Conservation (phyloP, 2,888 invertebrate genomes). For the Masnerella sp. region DNA sequence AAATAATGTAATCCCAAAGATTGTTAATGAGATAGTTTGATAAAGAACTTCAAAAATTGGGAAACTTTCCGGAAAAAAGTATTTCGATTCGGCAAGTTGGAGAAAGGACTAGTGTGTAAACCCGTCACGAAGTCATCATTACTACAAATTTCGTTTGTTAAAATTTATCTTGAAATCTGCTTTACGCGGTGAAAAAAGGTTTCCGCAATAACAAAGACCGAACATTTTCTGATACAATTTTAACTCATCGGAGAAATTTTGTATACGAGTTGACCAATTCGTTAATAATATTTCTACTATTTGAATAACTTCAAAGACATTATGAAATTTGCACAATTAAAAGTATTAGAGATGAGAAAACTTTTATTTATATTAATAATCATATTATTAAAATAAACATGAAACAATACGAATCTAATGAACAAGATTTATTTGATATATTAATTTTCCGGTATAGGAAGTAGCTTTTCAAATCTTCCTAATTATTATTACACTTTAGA, state of each 20-base stretch:
- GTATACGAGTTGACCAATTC: no score
- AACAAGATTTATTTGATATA: constrained; percentile 4
- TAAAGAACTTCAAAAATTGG: constrained; percentile 11
- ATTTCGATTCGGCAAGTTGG: constrained; percentile 17
- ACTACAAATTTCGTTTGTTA: constrained; percentile 35
- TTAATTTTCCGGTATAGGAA: constrained; percentile 7
- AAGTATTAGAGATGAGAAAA: neutral
- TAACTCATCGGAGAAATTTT: neutral
- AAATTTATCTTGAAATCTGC: constrained; percentile 40
- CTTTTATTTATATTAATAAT: no score
- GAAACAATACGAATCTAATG: neutral
- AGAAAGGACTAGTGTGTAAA: constrained; percentile 19
- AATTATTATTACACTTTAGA: constrained; percentile 39
- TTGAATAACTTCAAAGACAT: no score
- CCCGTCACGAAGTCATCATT: constrained; percentile 12
- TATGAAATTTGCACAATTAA: no score
- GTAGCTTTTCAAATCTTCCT: constrained; percentile 38
- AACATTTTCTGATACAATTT: constrained; percentile 14
- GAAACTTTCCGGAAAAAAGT: constrained; percentile 24
- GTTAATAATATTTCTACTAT: no score
- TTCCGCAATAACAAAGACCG: no score
- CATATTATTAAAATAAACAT: neutral
- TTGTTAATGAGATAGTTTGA: constrained; percentile 18
- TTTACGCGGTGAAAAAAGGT: no score
- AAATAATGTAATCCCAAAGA: constrained; percentile 9